Evolutionary conservation across 2,113 vertebrate species (phyloP), one percentile per base, ranked within the genome.

Genomic region (Ursus arctos): DNA sequence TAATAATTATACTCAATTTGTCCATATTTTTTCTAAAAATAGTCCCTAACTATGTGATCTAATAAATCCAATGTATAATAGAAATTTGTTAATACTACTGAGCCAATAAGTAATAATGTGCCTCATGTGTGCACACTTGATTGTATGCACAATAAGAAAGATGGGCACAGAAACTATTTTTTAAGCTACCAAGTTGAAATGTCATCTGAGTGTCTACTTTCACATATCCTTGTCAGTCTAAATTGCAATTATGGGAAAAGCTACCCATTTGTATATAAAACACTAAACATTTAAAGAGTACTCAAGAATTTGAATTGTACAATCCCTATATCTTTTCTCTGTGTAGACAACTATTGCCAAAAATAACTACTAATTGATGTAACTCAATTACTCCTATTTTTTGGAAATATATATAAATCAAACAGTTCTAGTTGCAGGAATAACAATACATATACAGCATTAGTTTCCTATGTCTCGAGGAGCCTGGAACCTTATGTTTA

Each of bases 171-270:
- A 91, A 5, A 63, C 9, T 53, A 21, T 18, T 79, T 83, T 83
- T 89, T 53, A 71, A 47, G 55, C 55, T 8, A 55, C 2, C 15
- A 92, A 86, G 36, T 59, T 14, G 18, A 96, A 69, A 4, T 72
- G 86, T 94, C 71, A 96, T 36, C n/a, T 71, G 18, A 88, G 63
- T 76, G 65, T 82, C 76, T 81, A 65, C 97, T 88, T 85, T 97
- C 83, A 97, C 31, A 95, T 3, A 53, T 71, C 18, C n/a, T 36
- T 77, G 31, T 85, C 57, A 82, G n/a, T 76, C 53, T 95, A 49
- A 97, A 81, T 53, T 49, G 11, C 47, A 97, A 26, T 69, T 95
- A 61, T 57, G 31, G 40, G 36, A 61, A 82, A 83, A 33, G 19
- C 13, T 89, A 83, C 12, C 3, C 36, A 31, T 53, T 8, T 92